phyloP scores from a whole-genome alignment of 2,797 vertebrate genomes.

The Oophaga sylvatica region DNA sequence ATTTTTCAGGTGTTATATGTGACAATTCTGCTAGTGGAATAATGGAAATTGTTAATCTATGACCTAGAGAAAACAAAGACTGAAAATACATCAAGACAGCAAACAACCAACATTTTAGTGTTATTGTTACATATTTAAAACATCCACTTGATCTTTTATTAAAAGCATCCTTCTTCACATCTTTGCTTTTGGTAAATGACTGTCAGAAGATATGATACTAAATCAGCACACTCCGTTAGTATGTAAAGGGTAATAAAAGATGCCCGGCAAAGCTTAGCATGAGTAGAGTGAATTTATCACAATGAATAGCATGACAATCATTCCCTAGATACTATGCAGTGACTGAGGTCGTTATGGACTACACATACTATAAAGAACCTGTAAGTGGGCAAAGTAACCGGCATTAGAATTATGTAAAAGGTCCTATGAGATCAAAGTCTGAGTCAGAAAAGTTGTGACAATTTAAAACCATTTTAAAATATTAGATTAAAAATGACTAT shows the following conservation, averaged over 20 bases:
- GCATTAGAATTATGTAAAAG: background rate
- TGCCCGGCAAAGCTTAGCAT: background rate
- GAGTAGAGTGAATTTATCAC: conserved; percentile 23
- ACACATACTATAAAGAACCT: conserved; percentile 19
- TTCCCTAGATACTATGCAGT: conserved; percentile 25
- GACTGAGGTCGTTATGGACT: background rate
- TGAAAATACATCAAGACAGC: background rate
- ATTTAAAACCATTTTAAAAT: conserved; percentile 27
- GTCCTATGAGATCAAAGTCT: background rate
- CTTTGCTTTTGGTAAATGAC: background rate
- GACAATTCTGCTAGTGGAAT: background rate
- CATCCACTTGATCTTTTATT: conserved; percentile 33
- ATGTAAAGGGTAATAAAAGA: conserved; percentile 30
- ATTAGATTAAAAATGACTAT: background rate
- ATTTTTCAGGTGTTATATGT: background rate
- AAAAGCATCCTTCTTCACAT: background rate
- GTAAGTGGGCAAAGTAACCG: background rate
- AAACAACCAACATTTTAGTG: background rate
- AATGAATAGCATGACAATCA: conserved; percentile 1
- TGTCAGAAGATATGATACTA: conserved; percentile 11
- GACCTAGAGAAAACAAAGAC: background rate
- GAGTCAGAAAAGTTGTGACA: conserved; percentile 44
- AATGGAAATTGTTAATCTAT: background rate
- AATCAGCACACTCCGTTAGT: conserved; percentile 3
- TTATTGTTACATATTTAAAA: conserved; percentile 14